Percentiles rank a stretch among this genome's conserved stretches.
Conservation (phyloP, 2,113 vertebrate species). For the cat (Felis catus) region DNA sequence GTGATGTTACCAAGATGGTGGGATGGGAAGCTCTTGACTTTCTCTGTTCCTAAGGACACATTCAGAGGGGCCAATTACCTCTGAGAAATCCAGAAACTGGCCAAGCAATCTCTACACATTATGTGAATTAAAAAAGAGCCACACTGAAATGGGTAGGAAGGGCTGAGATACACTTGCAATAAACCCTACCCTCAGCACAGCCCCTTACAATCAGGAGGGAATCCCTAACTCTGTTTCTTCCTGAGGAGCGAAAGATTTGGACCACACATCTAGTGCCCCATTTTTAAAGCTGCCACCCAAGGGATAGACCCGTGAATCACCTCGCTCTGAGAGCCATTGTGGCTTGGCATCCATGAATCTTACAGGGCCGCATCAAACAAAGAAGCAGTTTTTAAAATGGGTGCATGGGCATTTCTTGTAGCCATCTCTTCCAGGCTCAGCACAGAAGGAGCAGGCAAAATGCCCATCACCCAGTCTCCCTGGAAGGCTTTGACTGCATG, state of each 20-base stretch:
- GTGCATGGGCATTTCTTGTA: neutral
- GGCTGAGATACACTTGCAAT: neutral
- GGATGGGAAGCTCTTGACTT: neutral
- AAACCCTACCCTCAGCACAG: neutral
- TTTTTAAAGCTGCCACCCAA: neutral
- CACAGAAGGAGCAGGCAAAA: neutral
- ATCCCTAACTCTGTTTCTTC: neutral
- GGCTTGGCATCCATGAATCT: neutral
- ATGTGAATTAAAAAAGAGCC: neutral
- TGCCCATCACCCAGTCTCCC: neutral
- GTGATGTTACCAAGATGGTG: neutral
- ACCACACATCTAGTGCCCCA: neutral
- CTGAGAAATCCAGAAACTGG: neutral
- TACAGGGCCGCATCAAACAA: neutral
- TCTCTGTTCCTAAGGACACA: neutral
- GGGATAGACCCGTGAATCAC: neutral
- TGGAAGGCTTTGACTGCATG: neutral
- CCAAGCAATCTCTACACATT: neutral
- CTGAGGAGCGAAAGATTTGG: neutral
- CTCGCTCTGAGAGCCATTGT: neutral
- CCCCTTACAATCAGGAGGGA: neutral
- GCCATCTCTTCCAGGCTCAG: neutral
- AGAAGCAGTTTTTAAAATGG: neutral
- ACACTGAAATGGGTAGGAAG: neutral
- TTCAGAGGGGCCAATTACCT: neutral